A percentile compares a stretch with the other conserved stretches of the same genome.
These are phyloP conservation scores for Drosophila bocki DNA, from an alignment of 1,140 invertebrate species.

Conservation along the genomic window DNA sequence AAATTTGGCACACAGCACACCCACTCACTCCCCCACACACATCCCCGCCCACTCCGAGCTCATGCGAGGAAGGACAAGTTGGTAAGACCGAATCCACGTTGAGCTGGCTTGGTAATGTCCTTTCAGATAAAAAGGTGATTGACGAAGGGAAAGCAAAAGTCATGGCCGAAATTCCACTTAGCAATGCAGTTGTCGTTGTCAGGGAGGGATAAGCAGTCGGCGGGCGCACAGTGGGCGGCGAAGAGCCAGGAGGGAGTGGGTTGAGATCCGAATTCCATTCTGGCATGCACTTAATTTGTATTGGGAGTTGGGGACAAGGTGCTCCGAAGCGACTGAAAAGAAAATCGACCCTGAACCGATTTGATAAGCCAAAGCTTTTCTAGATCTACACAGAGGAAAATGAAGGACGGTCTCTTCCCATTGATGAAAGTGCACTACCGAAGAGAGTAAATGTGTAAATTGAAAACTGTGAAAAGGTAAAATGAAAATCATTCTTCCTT, in stretches of 20 bases:
- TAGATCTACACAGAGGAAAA: slow-evolving; percentile 15
- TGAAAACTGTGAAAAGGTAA: background rate
- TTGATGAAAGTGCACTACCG: background rate
- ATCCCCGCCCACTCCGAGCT: slow-evolving; percentile 7
- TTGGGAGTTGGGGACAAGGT: slow-evolving; percentile 40
- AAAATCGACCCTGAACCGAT: slow-evolving; percentile 17
- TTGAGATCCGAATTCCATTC: slow-evolving; percentile 19
- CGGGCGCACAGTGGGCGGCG: background rate
- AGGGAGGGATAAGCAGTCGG: slow-evolving; percentile 8
- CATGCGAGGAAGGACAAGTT: slow-evolving; percentile 41
- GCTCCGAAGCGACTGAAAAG: background rate
- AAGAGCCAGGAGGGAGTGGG: background rate
- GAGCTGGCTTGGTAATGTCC: slow-evolving; percentile 75
- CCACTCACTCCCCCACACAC: slow-evolving; percentile 3
- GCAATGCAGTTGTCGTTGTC: slow-evolving; percentile 72
- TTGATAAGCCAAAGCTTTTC: slow-evolving; percentile 8
- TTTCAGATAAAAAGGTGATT: slow-evolving; percentile 80
- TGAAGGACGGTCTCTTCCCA: background rate
- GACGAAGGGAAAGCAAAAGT: slow-evolving; percentile 81
- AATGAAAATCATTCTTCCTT: background rate
- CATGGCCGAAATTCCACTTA: slow-evolving; percentile 76
- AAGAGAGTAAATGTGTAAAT: background rate
- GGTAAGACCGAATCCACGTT: slow-evolving; percentile 54
- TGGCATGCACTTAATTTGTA: slow-evolving; percentile 55
- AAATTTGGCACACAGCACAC: slow-evolving; percentile 62